phyloP scores from a whole-genome alignment of 2,888 invertebrate genomes.

The Acrocyrtus sp. region DNA sequence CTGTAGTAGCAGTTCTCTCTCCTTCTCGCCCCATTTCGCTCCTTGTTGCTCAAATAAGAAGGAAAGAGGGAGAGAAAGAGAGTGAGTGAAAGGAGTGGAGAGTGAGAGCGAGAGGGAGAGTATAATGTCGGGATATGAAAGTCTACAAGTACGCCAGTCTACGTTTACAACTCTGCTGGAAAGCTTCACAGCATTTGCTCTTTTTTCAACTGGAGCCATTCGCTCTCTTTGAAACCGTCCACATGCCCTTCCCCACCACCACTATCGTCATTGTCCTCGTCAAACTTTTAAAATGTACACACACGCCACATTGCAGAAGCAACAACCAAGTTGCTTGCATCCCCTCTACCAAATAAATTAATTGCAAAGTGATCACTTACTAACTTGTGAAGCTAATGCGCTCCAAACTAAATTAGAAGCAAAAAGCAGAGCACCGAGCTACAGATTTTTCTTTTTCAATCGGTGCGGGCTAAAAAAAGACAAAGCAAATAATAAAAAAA shows the following conservation, averaged over 20 bases:
- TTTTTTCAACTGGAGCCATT: slow-evolving; percentile 53
- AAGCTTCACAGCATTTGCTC: slow-evolving; percentile 46
- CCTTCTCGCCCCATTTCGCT: slow-evolving; percentile 14
- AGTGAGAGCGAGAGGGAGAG: slow-evolving; percentile 2
- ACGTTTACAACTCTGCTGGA: slow-evolving; percentile 54
- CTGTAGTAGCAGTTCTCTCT: too few species aligned
- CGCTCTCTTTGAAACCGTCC: slow-evolving; percentile 57
- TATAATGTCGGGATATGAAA: slow-evolving; percentile 20
- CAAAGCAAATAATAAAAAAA: too few species aligned
- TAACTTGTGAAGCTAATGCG: too few species aligned
- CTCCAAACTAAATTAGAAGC: too few species aligned
- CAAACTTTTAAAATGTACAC: neutral
- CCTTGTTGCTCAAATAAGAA: slow-evolving; percentile 38
- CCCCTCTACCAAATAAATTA: too few species aligned
- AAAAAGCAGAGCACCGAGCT: too few species aligned
- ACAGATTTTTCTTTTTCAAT: too few species aligned
- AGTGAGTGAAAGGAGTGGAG: slow-evolving; percentile 8
- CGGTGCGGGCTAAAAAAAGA: too few species aligned
- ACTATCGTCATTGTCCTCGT: slow-evolving; percentile 20
- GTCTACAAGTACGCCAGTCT: slow-evolving; percentile 40
- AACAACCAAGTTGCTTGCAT: too few species aligned
- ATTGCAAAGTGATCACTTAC: too few species aligned
- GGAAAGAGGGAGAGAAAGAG: slow-evolving; percentile 10
- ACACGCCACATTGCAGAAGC: neutral
- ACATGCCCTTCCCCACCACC: slow-evolving; percentile 54